Evolutionary conservation across 1,140 invertebrate genomes (phyloP).

Genomic region (Helicorthomorpha holstii): DNA sequence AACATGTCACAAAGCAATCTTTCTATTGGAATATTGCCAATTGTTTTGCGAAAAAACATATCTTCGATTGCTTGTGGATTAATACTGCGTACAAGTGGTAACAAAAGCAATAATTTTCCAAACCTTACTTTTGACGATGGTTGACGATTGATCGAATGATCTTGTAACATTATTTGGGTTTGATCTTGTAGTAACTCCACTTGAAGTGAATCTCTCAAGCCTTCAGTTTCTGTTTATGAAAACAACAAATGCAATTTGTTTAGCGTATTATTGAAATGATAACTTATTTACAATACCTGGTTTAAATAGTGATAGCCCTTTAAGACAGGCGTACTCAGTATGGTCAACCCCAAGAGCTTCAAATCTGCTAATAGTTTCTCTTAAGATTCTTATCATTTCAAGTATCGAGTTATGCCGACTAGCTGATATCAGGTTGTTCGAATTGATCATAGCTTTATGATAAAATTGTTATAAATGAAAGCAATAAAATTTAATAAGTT

Average conservation of each 20-base stretch:
- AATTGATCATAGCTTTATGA: neutral
- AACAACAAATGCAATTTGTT: constrained; percentile 6
- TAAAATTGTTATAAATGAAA: neutral
- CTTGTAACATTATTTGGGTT: constrained; percentile 51
- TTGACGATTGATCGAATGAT: constrained; percentile 22
- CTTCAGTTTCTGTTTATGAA: constrained; percentile 38
- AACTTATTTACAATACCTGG: constrained; percentile 40
- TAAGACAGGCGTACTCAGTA: constrained; percentile 67
- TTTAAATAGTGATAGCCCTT: constrained; percentile 62
- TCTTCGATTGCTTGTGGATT: constrained; percentile 38
- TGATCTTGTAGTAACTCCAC: constrained; percentile 58
- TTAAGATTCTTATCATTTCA: constrained; percentile 33
- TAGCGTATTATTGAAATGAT: neutral
- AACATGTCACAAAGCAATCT: constrained; percentile 44
- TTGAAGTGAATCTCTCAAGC: constrained; percentile 38
- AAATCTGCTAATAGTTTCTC: constrained; percentile 44
- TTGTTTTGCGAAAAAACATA: constrained; percentile 46
- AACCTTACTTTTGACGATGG: constrained; percentile 34
- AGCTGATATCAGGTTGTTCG: constrained; percentile 2
- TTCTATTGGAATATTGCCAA: constrained; percentile 49
- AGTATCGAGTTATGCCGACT: constrained; percentile 22
- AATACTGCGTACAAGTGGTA: constrained; percentile 41
- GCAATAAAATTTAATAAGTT: neutral
- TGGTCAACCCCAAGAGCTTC: constrained; percentile 48
- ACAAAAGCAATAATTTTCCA: constrained; percentile 46